Evolutionary conservation across 2,797 vertebrate species (phyloP), one percentile per base, ranked within the genome.

Genomic region (Pangasius sanitwongsei): DNA sequence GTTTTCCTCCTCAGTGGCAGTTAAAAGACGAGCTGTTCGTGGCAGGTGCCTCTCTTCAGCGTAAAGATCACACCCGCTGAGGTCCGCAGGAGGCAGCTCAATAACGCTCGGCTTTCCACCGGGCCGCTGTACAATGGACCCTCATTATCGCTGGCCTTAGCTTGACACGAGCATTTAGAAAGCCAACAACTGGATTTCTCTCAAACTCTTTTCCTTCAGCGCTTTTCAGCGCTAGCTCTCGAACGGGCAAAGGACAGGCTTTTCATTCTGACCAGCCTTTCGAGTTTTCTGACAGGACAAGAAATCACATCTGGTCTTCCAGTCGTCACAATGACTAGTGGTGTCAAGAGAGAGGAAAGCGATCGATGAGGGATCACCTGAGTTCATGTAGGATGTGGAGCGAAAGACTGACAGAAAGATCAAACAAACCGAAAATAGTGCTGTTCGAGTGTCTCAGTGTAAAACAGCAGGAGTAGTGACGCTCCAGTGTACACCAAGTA

Each of bases 251-350:
- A 63, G 20, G 44, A 65, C 31, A 41, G 11, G n/a, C 63, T 83
- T 59, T 74, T 88, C 25, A 34, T 55, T 65, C 88, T 4, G 74
- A 41, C 41, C 63, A 23, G 50, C 37, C 15, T 50, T 84, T 53
- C 11, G 34, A 34, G 41, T 48, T 86, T 67, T 78, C 34, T 87
- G 86, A 86, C 83, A 90, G 74, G 82, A 89, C 81, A 80, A 89
- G 82, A 53, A 85, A 84, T 78, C 25, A 55, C 83, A 90, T 87
- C 82, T 63, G 31, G 23, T 69, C 13, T 18, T 37, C 63, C 12
- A 34, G 57, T 72, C 15, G 12, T 63, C 65, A 87, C 86, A 72
- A 53, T 85, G 75, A 65, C 65, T 37, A 11, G 34, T 13, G 25
- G n/a, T 65, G 89, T 83, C 55, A 59, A 4, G 81, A 87, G 80